These are phyloP conservation scores for Dolichoris vasculosae DNA, from an alignment of 1,140 invertebrate species.

Conservation along the genomic window DNA sequence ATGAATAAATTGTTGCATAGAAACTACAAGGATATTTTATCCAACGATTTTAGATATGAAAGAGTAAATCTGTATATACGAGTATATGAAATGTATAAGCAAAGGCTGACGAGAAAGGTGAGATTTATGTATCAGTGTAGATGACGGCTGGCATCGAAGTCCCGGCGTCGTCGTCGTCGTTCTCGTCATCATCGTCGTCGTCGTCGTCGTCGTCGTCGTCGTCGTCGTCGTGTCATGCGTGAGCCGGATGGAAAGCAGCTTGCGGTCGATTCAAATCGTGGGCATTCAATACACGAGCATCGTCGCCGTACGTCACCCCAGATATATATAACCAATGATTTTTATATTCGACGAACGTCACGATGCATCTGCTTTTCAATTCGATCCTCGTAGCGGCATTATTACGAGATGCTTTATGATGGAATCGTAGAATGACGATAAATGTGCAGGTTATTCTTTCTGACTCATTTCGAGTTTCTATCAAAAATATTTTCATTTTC, in stretches of 20 bases:
- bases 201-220: background rate
- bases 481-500: background rate
- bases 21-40: background rate
- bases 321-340: conserved; percentile 36
- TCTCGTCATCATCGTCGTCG: background rate
- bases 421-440: conserved; percentile 42
- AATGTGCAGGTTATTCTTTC: background rate
- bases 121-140: conserved; percentile 40
- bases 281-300: background rate
- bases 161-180: background rate
- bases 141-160: conserved; percentile 15
- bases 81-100: no score
- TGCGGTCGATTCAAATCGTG: conserved; percentile 41
- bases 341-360: conserved; percentile 47
- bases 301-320: background rate
- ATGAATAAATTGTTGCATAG: background rate
- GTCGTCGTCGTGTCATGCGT: background rate
- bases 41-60: background rate
- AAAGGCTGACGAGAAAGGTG: background rate
- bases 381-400: conserved; percentile 33
- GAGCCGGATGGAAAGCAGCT: conserved; percentile 39
- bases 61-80: no score
- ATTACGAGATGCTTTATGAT: conserved; percentile 40
- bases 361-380: conserved; percentile 47
- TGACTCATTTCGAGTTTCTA: background rate